Evolutionary conservation across 2,888 invertebrate species (phyloP), one percentile per base, ranked within the genome.

Genomic region (Pterobdella sp.): DNA sequence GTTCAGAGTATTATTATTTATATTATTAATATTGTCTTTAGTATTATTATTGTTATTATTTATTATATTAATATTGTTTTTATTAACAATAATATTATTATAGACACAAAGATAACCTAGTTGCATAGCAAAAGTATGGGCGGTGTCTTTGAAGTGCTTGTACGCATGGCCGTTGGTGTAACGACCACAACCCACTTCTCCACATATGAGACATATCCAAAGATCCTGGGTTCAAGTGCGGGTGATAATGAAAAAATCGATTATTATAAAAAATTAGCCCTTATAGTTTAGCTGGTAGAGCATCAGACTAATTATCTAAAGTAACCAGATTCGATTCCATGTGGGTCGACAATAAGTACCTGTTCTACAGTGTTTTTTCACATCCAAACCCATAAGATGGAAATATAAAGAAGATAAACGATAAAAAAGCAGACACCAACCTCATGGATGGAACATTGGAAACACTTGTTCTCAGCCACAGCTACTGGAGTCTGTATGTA

Each of bases 151-250:
- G 85, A 93, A 98, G 83, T 99, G 75, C 18, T 68, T 84, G 79
- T 93, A 93, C 0, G 98, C 98, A 85, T 98, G 98, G 0, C 94
- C 95, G 49, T 87, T 87, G 32, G 89, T 88, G 83, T 89, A 94
- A 80, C 96, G 88, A 1, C 98, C 97, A 84, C 98, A 99, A 35
- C 98, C 98, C 18, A 99, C 91, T 82, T 97, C 92, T 0, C 98
- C 98, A 83, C 98, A 99, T 76, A 99, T 94, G 72, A 99, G 87
- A 82, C 98, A 99, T 79, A 99, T 97, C 98, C 98, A 99, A 2
- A 99, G 86, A 72, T 94, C 84, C 83, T 85, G 79, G 14, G 79
- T 18, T 32, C 29, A 2, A 22, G n/a, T 4, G 60, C 3, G n/a
- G 60, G 60, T 56, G 60, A 22, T 56, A 26, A 22, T 56, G 60